A percentile compares a stretch with the other conserved stretches of the same genome.
Conservation (phyloP, 64 coral and sea anemone species). For the Stichodactyla mertensii region DNA sequence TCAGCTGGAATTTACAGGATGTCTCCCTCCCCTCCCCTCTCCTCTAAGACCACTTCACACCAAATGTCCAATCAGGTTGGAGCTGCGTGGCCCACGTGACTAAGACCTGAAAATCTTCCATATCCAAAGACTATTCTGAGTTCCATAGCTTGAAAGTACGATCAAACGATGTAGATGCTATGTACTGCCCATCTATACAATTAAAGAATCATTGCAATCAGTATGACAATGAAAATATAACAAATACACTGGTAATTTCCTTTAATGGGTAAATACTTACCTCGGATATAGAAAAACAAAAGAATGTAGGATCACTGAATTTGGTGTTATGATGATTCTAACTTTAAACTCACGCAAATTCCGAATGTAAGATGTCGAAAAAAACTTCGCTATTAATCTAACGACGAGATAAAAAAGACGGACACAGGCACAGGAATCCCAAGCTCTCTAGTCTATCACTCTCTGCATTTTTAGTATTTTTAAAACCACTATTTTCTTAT, state of each 20-base stretch:
- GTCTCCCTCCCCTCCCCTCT: too few relatives aligned
- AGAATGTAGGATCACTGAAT: background rate
- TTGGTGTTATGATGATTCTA: background rate
- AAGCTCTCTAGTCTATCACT: background rate
- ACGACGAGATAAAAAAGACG: background rate
- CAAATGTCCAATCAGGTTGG: too few relatives aligned
- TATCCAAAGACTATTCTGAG: constrained; percentile 45
- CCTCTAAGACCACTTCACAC: too few relatives aligned
- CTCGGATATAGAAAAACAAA: background rate
- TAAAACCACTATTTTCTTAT: too few relatives aligned
- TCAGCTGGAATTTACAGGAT: too few relatives aligned
- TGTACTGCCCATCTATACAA: constrained; percentile 77
- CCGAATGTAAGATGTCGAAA: background rate
- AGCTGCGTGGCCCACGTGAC: too few relatives aligned
- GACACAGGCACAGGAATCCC: background rate
- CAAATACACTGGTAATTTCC: background rate
- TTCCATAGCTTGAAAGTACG: constrained; percentile 97
- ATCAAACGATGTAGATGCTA: constrained; percentile 95
- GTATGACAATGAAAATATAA: background rate
- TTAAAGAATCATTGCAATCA: background rate
- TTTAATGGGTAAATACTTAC: background rate
- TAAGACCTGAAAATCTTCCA: too few relatives aligned
- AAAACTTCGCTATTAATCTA: background rate
- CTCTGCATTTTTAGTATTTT: too few relatives aligned
- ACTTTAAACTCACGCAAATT: background rate